Conservation (phyloP, 2,888 invertebrate genomes). For the Ceraclea dissimilis region DNA sequence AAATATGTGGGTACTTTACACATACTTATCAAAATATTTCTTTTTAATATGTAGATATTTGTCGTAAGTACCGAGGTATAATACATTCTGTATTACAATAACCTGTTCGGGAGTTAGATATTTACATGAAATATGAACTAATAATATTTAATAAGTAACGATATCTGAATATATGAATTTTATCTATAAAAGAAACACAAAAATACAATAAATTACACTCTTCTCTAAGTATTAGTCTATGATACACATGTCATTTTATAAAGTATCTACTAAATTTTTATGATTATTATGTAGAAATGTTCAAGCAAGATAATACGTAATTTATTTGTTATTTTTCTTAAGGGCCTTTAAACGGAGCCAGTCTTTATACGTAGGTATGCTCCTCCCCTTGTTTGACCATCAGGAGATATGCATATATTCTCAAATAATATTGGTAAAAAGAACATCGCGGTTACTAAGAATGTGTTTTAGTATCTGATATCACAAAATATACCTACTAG, state of each 20-base stretch:
- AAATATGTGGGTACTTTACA: not conserved
- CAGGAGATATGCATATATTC: too few species aligned
- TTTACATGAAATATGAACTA: not conserved
- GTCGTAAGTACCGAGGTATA: not conserved
- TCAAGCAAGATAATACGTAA: too few species aligned
- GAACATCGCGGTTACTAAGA: too few species aligned
- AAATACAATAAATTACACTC: not conserved
- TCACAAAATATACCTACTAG: too few species aligned
- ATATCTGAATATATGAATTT: not conserved
- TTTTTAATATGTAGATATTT: conserved; percentile 1
- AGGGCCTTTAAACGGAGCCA: too few species aligned
- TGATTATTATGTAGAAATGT: not conserved
- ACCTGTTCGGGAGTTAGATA: not conserved
- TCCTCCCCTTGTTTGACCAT: too few species aligned
- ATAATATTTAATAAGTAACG: not conserved
- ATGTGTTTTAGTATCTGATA: too few species aligned
- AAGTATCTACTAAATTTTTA: conserved; percentile 2
- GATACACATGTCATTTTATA: not conserved
- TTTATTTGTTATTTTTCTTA: too few species aligned
- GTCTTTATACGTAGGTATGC: too few species aligned
- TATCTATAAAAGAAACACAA: not conserved
- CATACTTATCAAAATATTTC: not conserved
- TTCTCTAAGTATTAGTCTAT: not conserved
- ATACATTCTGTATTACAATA: not conserved
- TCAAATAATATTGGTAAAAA: too few species aligned